Conservation (phyloP, 2,797 vertebrate genomes). For the Megalops cyprinoides region DNA sequence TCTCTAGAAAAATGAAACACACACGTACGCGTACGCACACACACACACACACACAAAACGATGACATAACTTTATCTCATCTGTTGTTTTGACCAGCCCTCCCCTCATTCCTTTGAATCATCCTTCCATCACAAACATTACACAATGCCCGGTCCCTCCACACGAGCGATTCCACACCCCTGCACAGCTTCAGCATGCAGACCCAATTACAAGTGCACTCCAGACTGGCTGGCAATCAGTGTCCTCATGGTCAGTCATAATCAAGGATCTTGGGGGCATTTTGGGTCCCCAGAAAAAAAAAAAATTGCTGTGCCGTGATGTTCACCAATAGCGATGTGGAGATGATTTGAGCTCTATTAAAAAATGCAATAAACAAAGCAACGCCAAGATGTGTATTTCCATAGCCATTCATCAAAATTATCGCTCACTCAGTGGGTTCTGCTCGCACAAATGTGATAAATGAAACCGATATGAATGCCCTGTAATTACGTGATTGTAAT, state of each 20-base stretch:
- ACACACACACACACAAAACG: slow-evolving; percentile 27
- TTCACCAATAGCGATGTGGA: slow-evolving; percentile 27
- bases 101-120: slow-evolving; percentile 54
- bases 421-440: slow-evolving; percentile 38
- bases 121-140: slow-evolving; percentile 37
- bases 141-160: slow-evolving; percentile 30
- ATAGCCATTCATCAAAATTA: slow-evolving; percentile 33
- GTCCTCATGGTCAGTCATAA: not conserved
- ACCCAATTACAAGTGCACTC: not conserved
- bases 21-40: slow-evolving; percentile 23
- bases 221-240: not conserved
- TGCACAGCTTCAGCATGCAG: not conserved
- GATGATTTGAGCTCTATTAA: not conserved
- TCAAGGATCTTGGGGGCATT: slow-evolving; percentile 42
- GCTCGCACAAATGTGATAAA: slow-evolving; percentile 44
- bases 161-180: slow-evolving; percentile 29
- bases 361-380: slow-evolving; percentile 32
- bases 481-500: slow-evolving; percentile 48
- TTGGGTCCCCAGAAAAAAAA: slow-evolving; percentile 37
- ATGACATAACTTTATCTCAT: slow-evolving; percentile 54
- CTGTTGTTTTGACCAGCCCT: slow-evolving; percentile 56
- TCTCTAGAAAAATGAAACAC: no score
- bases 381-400: not conserved
- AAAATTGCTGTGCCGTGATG: slow-evolving; percentile 35
- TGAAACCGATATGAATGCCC: slow-evolving; percentile 46